Conservation (phyloP, 2,888 invertebrate genomes). For the Cosmia trapezina region DNA sequence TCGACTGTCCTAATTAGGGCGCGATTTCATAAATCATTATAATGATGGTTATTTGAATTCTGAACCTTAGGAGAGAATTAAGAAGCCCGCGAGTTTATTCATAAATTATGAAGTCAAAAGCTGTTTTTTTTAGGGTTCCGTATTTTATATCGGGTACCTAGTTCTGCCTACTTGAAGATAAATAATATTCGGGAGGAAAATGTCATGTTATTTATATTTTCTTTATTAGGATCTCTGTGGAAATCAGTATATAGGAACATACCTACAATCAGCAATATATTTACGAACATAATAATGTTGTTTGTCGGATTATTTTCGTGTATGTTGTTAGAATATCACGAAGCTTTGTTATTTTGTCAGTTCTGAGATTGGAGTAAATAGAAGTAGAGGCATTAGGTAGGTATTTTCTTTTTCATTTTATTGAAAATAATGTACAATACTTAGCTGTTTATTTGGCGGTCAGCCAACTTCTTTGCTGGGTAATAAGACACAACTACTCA, state of each 20-base stretch:
- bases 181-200: constrained; percentile 25
- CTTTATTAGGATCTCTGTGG: constrained; percentile 17
- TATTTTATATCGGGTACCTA: background rate
- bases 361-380: constrained; percentile 27
- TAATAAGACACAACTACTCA: constrained; percentile 4
- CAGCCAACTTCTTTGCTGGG: constrained; percentile 8
- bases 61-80: constrained; percentile 67
- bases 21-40: constrained; percentile 80
- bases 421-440: constrained; percentile 22
- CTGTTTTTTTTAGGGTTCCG: too few species aligned
- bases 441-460: constrained; percentile 30
- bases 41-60: constrained; percentile 74
- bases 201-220: constrained; percentile 43
- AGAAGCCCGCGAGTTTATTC: constrained; percentile 36
- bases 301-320: constrained; percentile 58
- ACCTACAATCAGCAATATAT: constrained; percentile 46
- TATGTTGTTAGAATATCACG: constrained; percentile 33
- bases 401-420: constrained; percentile 31
- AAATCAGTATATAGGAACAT: constrained; percentile 30
- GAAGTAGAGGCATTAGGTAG: constrained; percentile 17
- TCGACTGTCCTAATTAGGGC: constrained; percentile 80
- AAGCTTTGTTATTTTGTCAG: constrained; percentile 42
- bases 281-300: constrained; percentile 49
- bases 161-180: constrained; percentile 6
- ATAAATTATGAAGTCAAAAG: constrained; percentile 44